Conservation (phyloP, 1,140 invertebrate species). For the Drosophila kepulauana region DNA sequence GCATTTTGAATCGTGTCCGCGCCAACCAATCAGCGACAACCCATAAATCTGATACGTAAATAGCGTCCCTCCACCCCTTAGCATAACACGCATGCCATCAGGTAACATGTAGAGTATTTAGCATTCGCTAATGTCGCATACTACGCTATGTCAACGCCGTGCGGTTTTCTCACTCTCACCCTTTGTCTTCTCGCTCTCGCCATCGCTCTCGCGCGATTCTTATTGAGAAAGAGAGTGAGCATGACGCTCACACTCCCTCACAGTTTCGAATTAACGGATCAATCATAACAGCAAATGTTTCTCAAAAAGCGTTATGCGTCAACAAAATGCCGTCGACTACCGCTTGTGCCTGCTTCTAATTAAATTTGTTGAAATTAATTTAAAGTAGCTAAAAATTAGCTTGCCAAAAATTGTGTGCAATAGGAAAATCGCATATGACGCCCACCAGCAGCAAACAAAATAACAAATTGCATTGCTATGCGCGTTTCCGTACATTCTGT, state of each 20-base stretch:
- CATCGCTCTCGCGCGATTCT: slow-evolving; percentile 15
- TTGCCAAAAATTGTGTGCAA: neutral
- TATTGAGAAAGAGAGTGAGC: neutral
- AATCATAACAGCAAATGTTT: slow-evolving; percentile 73
- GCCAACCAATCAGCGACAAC: neutral
- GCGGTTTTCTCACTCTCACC: slow-evolving; percentile 6
- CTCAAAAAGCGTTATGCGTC: slow-evolving; percentile 48
- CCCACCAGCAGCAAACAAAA: slow-evolving; percentile 23
- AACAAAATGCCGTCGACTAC: slow-evolving; percentile 73
- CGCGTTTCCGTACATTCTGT: slow-evolving; percentile 45
- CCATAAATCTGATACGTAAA: slow-evolving; percentile 32
- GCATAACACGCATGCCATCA: neutral
- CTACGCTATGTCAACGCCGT: slow-evolving; percentile 2
- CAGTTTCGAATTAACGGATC: slow-evolving; percentile 74
- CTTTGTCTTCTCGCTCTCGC: slow-evolving; percentile 2
- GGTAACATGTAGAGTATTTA: slow-evolving; percentile 33
- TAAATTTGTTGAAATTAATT: slow-evolving; percentile 49
- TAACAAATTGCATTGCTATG: slow-evolving; percentile 15
- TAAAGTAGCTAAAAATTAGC: slow-evolving; percentile 17
- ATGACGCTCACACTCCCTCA: slow-evolving; percentile 24
- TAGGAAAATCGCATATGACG: slow-evolving; percentile 47
- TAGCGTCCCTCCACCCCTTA: neutral
- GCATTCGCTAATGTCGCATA: slow-evolving; percentile 15
- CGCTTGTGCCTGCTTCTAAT: slow-evolving; percentile 39
- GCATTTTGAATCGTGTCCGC: slow-evolving; percentile 9